Conservation (phyloP, 2,888 invertebrate genomes). For the Abrostola tripartita region DNA sequence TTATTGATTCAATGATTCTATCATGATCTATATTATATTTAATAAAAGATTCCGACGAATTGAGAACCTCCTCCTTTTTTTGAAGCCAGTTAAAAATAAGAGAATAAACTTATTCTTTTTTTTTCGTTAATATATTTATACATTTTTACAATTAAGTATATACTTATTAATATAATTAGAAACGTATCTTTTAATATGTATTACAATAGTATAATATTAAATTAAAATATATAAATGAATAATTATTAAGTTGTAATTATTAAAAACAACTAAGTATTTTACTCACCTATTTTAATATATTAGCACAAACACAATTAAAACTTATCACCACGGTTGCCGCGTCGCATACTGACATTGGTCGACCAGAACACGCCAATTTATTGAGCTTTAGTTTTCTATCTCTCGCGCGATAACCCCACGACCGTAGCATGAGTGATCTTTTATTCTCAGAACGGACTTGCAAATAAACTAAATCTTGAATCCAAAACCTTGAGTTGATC, state of each 20-base stretch:
- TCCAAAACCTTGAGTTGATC: slow-evolving; percentile 67
- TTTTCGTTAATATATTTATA: no score
- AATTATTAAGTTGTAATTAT: slow-evolving; percentile 1
- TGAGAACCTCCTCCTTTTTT: no score
- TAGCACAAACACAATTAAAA: slow-evolving; percentile 48
- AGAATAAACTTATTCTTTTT: no score
- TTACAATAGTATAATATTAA: no score
- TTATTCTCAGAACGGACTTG: slow-evolving; percentile 77
- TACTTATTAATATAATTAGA: no score
- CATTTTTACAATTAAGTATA: no score
- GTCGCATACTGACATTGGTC: slow-evolving; percentile 74
- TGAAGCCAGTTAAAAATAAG: no score
- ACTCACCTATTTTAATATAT: slow-evolving; percentile 55
- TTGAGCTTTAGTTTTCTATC: slow-evolving; percentile 79
- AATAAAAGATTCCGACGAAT: no score
- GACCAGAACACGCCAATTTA: slow-evolving; percentile 74
- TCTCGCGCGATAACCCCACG: slow-evolving; percentile 76
- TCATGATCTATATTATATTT: no score
- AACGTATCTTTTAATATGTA: no score
- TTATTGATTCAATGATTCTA: no score
- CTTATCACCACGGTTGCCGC: slow-evolving; percentile 57
- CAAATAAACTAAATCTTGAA: slow-evolving; percentile 67
- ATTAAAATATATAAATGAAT: background rate
- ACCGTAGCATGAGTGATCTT: slow-evolving; percentile 73
- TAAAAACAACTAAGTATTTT: slow-evolving; percentile 4